Base-by-base conservation (phyloP, 2,113 vertebrate species). In the Gymnorhina tibicen region DNA sequence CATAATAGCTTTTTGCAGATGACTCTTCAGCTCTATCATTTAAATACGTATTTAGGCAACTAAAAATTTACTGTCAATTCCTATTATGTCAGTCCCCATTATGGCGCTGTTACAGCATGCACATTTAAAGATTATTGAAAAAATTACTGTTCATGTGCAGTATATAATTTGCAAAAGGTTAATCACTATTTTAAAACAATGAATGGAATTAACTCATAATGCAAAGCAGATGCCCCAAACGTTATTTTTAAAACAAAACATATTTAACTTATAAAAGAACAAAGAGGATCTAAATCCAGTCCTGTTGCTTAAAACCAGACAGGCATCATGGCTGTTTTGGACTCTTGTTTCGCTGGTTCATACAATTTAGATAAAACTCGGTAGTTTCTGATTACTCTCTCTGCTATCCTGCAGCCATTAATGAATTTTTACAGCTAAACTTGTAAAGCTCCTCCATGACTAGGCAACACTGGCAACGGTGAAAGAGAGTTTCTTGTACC, bases 11-110 rank as follows among this genome's bases (percentile, higher is more conserved):
- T 97, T 95, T 84, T 94, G 68, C 94, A 96, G 74, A 97, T 91
- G 87, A 92, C 80, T 96, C 88, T 95, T 94, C 93, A 82, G 21
- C 75, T 94, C 77, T 53, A 91, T 62, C 60, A 22, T 52, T 93
- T 92, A 97, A 89, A 80, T 62, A 94, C 12, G 3, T 92, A 93
- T 94, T 96, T 96, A 95, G 67, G 69, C 80, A 93, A 97, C 92
- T 93, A 92, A 95, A 96, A 96, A 96, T 82, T 92, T 91, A 93
- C 87, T 94, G 91, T 96, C 94, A 96, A 97, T 97, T 97, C 96
- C 76, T 91, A 94, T 95, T 92, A 84, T 94, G 93, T 88, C 91
- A 97, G 89, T 89, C 91, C 95, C 96, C 91, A 89, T 91, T 93
- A 96, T 87, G 70, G 95, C 33, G 27, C 94, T 95, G 92, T 86